Percentiles rank a stretch among this genome's conserved stretches.
These are phyloP conservation scores for Vulpes lagopus DNA, from an alignment of 2,113 vertebrate species.

Conservation along the genomic window DNA sequence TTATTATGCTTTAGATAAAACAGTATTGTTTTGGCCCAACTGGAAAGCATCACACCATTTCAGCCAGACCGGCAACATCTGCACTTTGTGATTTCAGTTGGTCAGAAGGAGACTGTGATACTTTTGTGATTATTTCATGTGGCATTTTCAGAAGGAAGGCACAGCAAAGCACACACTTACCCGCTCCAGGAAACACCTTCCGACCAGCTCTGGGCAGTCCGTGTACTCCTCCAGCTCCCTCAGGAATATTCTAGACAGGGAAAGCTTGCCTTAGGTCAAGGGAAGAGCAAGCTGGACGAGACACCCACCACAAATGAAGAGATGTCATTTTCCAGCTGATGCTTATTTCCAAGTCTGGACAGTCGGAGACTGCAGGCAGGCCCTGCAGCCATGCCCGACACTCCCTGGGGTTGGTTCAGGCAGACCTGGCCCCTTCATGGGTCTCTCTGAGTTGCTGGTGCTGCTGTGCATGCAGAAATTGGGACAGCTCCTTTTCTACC, in stretches of 20 bases:
- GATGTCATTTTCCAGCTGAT: background rate
- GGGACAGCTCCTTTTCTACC: no score
- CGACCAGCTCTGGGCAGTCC: conserved; percentile 95
- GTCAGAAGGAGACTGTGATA: no score
- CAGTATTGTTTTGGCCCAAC: background rate
- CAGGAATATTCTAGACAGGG: conserved; percentile 92
- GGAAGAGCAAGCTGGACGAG: background rate
- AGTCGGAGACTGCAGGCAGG: accelerated
- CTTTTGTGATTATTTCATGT: no score
- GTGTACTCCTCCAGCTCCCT: conserved; percentile 94
- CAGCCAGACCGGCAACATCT: background rate
- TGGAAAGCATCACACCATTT: background rate
- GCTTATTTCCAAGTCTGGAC: background rate
- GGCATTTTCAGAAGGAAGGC: no score
- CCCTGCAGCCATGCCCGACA: accelerated
- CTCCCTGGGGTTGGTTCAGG: accelerated
- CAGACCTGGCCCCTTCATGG: accelerated
- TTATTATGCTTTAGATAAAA: background rate
- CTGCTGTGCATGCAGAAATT: accelerated
- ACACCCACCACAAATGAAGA: accelerated
- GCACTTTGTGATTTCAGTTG: background rate
- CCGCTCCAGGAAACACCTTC: conserved; percentile 95
- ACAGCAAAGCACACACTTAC: conserved; percentile 83
- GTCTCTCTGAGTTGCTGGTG: accelerated
- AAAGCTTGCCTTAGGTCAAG: conserved; percentile 46